Evolutionary conservation across 2,113 vertebrate genomes (phyloP).

Genomic region (Phaetusa simplex): DNA sequence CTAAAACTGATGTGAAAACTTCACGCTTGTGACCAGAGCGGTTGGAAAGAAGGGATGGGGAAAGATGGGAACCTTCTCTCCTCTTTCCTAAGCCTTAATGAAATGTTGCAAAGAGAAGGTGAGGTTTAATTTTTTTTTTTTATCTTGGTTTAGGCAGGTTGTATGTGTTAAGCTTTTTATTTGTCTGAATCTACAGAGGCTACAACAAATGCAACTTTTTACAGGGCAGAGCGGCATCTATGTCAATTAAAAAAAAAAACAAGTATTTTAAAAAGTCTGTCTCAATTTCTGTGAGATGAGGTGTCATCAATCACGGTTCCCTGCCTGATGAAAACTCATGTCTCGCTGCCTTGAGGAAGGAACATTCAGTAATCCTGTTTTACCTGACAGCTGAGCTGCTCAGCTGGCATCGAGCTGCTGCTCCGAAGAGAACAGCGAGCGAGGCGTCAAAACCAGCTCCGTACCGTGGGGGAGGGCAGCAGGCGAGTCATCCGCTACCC

Average conservation of each 20-base stretch:
- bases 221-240: neutral
- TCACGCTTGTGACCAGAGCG: neutral
- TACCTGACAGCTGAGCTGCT: neutral
- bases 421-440: neutral
- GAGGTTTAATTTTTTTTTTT: no score
- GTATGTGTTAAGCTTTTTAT: neutral
- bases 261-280: neutral
- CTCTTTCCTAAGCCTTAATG: neutral
- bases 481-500: neutral
- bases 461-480: neutral
- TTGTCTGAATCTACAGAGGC: neutral
- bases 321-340: neutral
- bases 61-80: neutral
- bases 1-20: neutral
- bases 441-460: neutral
- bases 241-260: neutral
- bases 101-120: neutral
- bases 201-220: neutral
- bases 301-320: neutral
- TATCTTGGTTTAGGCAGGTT: neutral
- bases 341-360: neutral
- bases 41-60: rapidly evolving
- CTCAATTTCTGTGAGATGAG: neutral
- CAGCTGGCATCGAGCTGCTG: neutral
- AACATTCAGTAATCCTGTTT: neutral